Evolutionary conservation across 2,797 vertebrate genomes (phyloP).

Genomic region (Mionectes olivaceus): DNA sequence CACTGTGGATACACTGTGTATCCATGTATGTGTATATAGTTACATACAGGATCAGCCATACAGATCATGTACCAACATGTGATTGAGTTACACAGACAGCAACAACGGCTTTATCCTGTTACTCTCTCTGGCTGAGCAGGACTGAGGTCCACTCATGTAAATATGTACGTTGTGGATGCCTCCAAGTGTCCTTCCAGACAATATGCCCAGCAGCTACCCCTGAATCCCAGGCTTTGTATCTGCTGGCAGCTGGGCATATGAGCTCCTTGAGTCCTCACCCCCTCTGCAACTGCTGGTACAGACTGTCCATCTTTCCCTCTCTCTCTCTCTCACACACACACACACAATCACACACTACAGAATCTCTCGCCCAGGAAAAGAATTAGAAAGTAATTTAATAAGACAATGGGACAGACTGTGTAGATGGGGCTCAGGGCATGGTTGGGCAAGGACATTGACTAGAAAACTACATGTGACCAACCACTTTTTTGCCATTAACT

Average conservation of each 20-base stretch:
- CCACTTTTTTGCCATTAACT: background rate
- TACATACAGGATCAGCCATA: fast-evolving
- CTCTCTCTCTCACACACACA: background rate
- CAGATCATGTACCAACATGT: background rate
- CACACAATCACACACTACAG: background rate
- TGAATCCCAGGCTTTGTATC: background rate
- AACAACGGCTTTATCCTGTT: background rate
- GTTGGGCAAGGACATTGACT: background rate
- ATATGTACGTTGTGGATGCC: background rate
- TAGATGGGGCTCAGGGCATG: background rate
- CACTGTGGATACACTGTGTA: too few species aligned
- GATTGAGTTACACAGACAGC: background rate
- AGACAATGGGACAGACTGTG: background rate
- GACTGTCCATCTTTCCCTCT: background rate
- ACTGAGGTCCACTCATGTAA: background rate
- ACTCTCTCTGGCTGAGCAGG: background rate
- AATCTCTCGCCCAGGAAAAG: background rate
- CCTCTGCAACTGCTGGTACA: background rate
- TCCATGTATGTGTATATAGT: background rate
- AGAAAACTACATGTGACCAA: background rate
- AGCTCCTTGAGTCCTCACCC: background rate
- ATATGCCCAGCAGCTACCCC: background rate
- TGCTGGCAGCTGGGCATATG: background rate
- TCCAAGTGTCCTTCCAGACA: background rate
- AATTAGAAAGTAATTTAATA: background rate